These are phyloP conservation scores for Alaudala cheleensis DNA, from an alignment of 2,113 vertebrate genomes.

Conservation along the genomic window DNA sequence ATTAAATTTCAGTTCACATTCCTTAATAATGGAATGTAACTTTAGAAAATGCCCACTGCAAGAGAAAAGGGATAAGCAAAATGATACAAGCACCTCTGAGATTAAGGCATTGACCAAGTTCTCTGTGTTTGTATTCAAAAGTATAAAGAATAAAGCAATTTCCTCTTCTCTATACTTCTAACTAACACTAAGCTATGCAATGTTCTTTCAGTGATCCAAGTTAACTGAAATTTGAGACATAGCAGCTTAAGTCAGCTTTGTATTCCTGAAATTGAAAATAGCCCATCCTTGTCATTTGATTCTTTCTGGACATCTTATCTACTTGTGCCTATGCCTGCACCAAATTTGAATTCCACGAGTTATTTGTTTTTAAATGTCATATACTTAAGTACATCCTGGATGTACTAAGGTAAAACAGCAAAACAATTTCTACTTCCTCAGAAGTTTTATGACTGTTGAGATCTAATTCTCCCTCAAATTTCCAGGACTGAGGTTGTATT, in stretches of 20 bases:
- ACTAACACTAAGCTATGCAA: background rate
- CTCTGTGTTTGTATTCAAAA: background rate
- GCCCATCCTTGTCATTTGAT: background rate
- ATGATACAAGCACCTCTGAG: background rate
- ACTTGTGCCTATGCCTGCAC: background rate
- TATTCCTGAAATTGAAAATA: background rate
- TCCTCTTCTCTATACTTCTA: background rate
- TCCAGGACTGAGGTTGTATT: background rate
- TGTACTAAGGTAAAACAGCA: background rate
- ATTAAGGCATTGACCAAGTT: background rate
- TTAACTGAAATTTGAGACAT: background rate
- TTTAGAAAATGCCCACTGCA: background rate
- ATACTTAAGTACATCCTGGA: background rate
- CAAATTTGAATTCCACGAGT: background rate
- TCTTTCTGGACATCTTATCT: background rate
- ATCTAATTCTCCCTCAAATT: background rate
- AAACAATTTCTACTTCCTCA: background rate
- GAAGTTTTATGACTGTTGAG: background rate
- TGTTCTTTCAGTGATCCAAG: background rate
- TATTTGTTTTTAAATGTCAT: background rate
- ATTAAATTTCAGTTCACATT: background rate
- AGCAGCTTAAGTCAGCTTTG: constrained; percentile 2
- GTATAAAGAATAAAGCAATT: background rate
- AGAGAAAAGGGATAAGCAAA: background rate
- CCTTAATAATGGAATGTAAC: background rate